A percentile compares a stretch with the other conserved stretches of the same genome.
phyloP scores from a whole-genome alignment of 2,797 vertebrate species.

The Discoglossus pictus region DNA sequence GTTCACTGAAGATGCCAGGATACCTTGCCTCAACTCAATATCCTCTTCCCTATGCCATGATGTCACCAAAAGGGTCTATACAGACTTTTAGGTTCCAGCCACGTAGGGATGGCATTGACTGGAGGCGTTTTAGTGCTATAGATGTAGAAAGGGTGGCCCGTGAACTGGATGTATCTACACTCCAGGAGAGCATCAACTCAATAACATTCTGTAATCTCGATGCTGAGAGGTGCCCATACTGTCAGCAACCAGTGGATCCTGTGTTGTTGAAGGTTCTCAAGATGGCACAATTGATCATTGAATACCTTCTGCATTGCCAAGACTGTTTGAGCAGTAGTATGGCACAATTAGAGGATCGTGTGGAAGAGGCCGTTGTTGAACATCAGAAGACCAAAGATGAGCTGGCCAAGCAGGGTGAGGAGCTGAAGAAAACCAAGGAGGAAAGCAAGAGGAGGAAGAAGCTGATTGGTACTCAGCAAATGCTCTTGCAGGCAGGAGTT shows the following conservation, averaged over 20 bases:
- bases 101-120: conserved; percentile 64
- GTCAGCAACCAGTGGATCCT: conserved; percentile 64
- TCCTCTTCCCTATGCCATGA: conserved; percentile 25
- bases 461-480: conserved; percentile 67
- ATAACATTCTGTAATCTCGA: conserved; percentile 73
- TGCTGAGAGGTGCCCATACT: conserved; percentile 67
- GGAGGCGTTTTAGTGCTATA: conserved; percentile 69
- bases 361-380: conserved; percentile 58
- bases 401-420: conserved; percentile 54
- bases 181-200: conserved; percentile 68
- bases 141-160: conserved; percentile 69
- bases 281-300: conserved; percentile 74
- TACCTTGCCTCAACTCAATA: conserved; percentile 35
- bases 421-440: conserved; percentile 62
- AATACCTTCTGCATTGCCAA: conserved; percentile 77
- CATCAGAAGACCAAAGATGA: conserved; percentile 58
- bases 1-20: conserved; percentile 50
- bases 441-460: conserved; percentile 70
- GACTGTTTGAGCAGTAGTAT: conserved; percentile 65
- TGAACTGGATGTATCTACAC: conserved; percentile 67
- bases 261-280: conserved; percentile 72
- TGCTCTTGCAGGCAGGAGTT: conserved; percentile 65
- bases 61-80: conserved; percentile 17
- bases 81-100: conserved; percentile 71
- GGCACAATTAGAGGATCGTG: conserved; percentile 56